phyloP scores from a whole-genome alignment of 2,888 invertebrate genomes.

The Cantharis rufa region DNA sequence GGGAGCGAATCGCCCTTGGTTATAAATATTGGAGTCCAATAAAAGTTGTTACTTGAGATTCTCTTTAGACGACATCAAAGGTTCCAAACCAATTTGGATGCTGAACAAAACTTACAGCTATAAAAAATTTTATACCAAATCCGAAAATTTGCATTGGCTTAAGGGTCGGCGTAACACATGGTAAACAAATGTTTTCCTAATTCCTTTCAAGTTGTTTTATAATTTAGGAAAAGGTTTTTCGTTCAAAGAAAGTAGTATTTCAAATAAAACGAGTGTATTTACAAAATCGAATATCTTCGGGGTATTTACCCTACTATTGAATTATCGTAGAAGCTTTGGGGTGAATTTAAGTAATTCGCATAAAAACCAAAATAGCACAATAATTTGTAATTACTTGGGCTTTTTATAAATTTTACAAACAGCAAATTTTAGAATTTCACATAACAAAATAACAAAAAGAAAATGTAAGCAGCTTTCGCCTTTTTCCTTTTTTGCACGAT shows the following conservation, averaged over 20 bases:
- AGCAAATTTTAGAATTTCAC: not conserved
- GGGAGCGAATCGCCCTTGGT: slow-evolving; percentile 45
- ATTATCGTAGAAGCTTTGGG: slow-evolving; percentile 4
- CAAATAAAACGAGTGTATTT: slow-evolving; percentile 13
- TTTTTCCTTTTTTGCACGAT: slow-evolving; percentile 23
- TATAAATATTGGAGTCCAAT: slow-evolving; percentile 57
- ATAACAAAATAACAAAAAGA: slow-evolving; percentile 10
- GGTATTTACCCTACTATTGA: slow-evolving; percentile 21
- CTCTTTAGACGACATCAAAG: slow-evolving; percentile 52
- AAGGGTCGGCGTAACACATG: not conserved
- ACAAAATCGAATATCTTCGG: slow-evolving; percentile 30
- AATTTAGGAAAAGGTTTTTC: not conserved
- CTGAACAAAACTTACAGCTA: slow-evolving; percentile 40
- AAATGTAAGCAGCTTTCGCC: slow-evolving; percentile 26
- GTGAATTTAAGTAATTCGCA: not conserved
- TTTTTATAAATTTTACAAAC: not conserved
- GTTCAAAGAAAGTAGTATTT: not conserved
- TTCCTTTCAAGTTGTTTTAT: not conserved
- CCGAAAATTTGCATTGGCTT: slow-evolving; percentile 11
- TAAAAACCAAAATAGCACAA: not conserved
- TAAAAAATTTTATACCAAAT: slow-evolving; percentile 29
- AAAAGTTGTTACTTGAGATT: slow-evolving; percentile 56
- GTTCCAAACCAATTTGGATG: slow-evolving; percentile 35
- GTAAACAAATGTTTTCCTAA: not conserved
- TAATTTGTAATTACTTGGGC: not conserved